Evolutionary conservation across 2,888 invertebrate species (phyloP).

Genomic region (Keiferia lycopersicella): DNA sequence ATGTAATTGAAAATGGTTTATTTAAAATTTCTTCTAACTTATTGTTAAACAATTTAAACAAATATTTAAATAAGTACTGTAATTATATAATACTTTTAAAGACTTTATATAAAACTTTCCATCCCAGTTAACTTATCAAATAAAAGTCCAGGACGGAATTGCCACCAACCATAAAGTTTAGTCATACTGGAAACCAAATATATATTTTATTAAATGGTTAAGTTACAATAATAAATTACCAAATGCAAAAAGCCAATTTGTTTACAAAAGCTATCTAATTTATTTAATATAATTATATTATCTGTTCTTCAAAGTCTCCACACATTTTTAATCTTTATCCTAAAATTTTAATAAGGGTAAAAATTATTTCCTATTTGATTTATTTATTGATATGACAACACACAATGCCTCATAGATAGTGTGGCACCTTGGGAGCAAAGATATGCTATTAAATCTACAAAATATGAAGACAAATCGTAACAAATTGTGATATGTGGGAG

Average conservation of each 20-base stretch:
- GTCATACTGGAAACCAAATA: constrained; percentile 16
- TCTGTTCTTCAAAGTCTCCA: constrained; percentile 10
- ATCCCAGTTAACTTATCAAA: constrained; percentile 39
- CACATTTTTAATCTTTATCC: neutral
- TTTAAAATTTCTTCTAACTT: neutral
- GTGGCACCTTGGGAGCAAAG: constrained; percentile 57
- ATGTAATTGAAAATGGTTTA: constrained; percentile 15
- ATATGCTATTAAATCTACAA: constrained; percentile 24
- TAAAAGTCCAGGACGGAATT: constrained; percentile 50
- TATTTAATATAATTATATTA: constrained; percentile 23
- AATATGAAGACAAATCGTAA: constrained; percentile 4
- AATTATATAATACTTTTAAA: neutral
- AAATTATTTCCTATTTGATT: constrained; percentile 20
- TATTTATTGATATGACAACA: constrained; percentile 38
- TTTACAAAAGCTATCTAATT: constrained; percentile 54
- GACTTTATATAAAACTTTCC: constrained; percentile 36
- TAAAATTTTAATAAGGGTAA: constrained; percentile 6
- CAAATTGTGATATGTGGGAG: constrained; percentile 56
- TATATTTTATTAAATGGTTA: constrained; percentile 5
- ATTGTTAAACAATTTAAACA: neutral
- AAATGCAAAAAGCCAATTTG: constrained; percentile 47
- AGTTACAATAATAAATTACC: constrained; percentile 15
- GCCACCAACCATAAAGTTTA: constrained; percentile 29
- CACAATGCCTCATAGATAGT: constrained; percentile 46
- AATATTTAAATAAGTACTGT: neutral